phyloP scores from a whole-genome alignment of 1,140 invertebrate genomes.

The Ceratitis capitata region DNA sequence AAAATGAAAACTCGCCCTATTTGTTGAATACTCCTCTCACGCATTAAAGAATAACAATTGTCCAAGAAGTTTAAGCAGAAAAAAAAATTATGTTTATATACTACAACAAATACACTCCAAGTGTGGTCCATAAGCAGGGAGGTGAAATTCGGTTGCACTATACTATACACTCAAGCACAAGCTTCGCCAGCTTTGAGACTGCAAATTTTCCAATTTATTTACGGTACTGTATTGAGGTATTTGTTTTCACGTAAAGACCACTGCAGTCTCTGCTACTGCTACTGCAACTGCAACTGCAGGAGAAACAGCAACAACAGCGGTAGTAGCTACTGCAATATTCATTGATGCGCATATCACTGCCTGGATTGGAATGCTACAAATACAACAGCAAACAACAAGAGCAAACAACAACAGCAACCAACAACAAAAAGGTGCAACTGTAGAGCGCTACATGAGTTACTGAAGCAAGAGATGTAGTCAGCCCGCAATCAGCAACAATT shows the following conservation, averaged over 20 bases:
- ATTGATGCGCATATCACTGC: not conserved
- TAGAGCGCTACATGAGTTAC: not conserved
- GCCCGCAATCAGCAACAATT: not conserved
- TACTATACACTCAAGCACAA: too few relatives aligned
- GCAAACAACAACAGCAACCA: not conserved
- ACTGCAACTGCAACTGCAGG: not conserved
- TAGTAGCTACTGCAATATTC: not conserved
- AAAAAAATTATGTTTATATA: not conserved
- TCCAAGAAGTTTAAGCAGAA: not conserved
- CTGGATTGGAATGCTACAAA: not conserved
- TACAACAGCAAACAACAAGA: not conserved
- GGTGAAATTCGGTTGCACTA: not conserved
- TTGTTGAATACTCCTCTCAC: too few relatives aligned
- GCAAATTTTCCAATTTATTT: slow-evolving; percentile 7
- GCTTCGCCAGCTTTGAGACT: not conserved
- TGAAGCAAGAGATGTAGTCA: not conserved
- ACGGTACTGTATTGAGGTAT: not conserved
- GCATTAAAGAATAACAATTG: too few relatives aligned
- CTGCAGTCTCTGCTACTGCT: not conserved
- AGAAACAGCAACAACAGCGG: too few relatives aligned
- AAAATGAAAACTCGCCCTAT: too few relatives aligned
- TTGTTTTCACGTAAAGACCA: slow-evolving; percentile 7
- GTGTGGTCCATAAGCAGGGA: not conserved
- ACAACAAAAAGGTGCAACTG: not conserved
- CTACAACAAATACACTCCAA: too few relatives aligned